Evolutionary conservation across 2,113 vertebrate species (phyloP).

Genomic region (Austrofundulus limnaeus): DNA sequence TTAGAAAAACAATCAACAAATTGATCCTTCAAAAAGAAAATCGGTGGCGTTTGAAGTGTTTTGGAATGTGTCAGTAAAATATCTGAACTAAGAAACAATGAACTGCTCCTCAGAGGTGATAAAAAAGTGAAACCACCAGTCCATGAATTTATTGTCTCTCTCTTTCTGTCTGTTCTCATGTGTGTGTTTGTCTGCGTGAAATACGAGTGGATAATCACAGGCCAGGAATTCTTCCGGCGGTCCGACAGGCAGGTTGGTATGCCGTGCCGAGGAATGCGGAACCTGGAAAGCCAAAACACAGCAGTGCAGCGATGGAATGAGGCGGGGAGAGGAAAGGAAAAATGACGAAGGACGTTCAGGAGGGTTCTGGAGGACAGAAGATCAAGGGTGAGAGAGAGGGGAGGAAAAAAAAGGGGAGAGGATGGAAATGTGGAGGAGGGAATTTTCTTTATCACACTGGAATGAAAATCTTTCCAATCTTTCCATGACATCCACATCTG

Average conservation of each 20-base stretch:
- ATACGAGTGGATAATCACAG: slow-evolving; percentile 71
- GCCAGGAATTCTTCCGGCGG: slow-evolving; percentile 60
- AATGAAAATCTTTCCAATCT: slow-evolving; percentile 56
- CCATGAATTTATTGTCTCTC: slow-evolving; percentile 58
- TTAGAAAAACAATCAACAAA: too few species aligned
- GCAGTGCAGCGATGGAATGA: slow-evolving; percentile 33
- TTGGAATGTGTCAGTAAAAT: slow-evolving; percentile 57
- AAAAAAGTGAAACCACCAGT: slow-evolving; percentile 46
- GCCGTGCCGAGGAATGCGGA: slow-evolving; percentile 63
- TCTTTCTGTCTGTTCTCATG: slow-evolving; percentile 2
- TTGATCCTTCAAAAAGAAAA: slow-evolving; percentile 54
- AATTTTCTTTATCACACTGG: slow-evolving; percentile 32
- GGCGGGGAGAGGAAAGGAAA: slow-evolving; percentile 2
- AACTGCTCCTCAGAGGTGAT: slow-evolving; percentile 57
- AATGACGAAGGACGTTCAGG: slow-evolving; percentile 30
- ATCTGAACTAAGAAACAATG: slow-evolving; percentile 60
- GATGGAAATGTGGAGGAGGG: slow-evolving; percentile 16
- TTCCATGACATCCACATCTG: slow-evolving; percentile 34
- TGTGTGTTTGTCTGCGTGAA: slow-evolving; percentile 49
- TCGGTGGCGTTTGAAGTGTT: slow-evolving; percentile 56
- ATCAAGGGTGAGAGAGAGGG: slow-evolving; percentile 28
- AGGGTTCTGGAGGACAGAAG: slow-evolving; percentile 30
- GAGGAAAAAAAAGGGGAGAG: slow-evolving; percentile 39
- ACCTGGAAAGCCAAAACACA: slow-evolving; percentile 67
- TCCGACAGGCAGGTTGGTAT: slow-evolving; percentile 55